phyloP scores from a whole-genome alignment of 2,113 vertebrate genomes.

The Tragelaphus imberbis region DNA sequence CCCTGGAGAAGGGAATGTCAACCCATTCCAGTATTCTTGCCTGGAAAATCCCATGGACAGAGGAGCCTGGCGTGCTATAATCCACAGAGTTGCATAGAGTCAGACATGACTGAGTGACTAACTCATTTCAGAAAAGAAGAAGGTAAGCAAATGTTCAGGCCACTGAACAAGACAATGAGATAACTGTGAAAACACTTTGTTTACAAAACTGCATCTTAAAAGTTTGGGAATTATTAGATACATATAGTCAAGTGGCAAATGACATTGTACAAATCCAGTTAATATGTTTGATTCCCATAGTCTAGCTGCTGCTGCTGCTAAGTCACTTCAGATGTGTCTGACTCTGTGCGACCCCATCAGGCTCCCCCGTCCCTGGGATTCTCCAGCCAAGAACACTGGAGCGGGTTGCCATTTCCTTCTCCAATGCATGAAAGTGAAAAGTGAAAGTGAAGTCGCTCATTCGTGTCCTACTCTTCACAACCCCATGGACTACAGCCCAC shows the following conservation, averaged over 20 bases:
- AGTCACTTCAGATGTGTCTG: not conserved
- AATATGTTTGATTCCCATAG: not conserved
- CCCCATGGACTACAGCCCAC: not conserved
- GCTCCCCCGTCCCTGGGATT: not conserved
- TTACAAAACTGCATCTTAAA: not conserved
- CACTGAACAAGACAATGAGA: not conserved
- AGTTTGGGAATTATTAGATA: not conserved
- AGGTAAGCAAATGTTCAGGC: not conserved
- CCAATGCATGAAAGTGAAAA: not conserved
- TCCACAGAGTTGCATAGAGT: not conserved
- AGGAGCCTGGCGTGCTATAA: not conserved
- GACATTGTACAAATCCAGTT: not conserved
- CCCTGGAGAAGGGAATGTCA: not conserved
- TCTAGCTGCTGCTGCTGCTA: not conserved
- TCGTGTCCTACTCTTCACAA: rapidly evolving
- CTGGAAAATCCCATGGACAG: not conserved
- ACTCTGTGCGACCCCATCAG: not conserved
- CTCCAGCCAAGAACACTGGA: not conserved
- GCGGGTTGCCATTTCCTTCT: not conserved
- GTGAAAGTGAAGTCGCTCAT: not conserved
- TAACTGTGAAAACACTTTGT: not conserved
- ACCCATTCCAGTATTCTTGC: not conserved
- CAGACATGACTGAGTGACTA: not conserved
- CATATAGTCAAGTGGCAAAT: not conserved
- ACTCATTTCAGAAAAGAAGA: not conserved